Evolutionary conservation across 1,140 invertebrate species (phyloP), one percentile per base, ranked within the genome.

Genomic region (Chironomus tepperi): DNA sequence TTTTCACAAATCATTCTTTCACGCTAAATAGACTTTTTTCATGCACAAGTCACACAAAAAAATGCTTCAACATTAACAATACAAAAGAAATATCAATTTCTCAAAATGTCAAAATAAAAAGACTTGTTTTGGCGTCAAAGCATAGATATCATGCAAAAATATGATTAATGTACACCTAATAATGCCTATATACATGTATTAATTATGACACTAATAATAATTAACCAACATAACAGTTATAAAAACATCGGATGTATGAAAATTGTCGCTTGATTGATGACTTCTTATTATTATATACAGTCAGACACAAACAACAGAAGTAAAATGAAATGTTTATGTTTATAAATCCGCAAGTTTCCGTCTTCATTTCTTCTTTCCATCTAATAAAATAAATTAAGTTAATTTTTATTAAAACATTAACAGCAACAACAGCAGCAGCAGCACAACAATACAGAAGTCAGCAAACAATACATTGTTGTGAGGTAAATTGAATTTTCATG

Each of bases 121-220:
- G 43, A 47, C n/a, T 34, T 15, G 43, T 47, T 43, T 7, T 47
- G 15, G 43, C 43, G 43, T 57, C 47, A 57, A 57, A 57, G 9
- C 24, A 34, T 57, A 15, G 47, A 5, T 12, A 57, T 57, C 47
- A 57, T 57, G 47, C n/a, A 57, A 57, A 57, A 57, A 57, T 57
- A 12, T 57, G 47, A 57, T 57, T 57, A 57, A 57, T 57, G 15
- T 57, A 57, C n/a, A 15, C 15, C 47, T 34, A 34, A 57, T 57
- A 57, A 57, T n/a, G 12, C n/a, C 47, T n/a, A 57, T 15, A 57
- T 15, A 57, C 12, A 57, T 57, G 3, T 57, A n/a, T 57, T 57
- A n/a, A 57, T 57, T 57, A 57, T 57, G 47, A 57, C 47, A 57
- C 47, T 57, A n/a, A n/a, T 57, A n/a, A 57, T n/a, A 57, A n/a